phyloP scores from a whole-genome alignment of 2,113 vertebrate genomes.

The Potamarius usumacintae region DNA sequence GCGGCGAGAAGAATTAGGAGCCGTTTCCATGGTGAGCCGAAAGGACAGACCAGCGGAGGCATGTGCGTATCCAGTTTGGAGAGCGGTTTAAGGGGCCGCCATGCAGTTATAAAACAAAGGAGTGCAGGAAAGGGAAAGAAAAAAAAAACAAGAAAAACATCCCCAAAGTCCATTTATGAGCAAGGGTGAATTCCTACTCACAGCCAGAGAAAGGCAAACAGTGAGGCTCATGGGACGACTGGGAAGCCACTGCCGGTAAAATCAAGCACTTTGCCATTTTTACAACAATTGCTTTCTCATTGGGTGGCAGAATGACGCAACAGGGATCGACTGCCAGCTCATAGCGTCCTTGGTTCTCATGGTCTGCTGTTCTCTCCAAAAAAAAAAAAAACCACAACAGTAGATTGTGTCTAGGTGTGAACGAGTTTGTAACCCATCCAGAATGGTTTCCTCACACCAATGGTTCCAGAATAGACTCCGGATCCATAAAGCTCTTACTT shows the following conservation, averaged over 20 bases:
- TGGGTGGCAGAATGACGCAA: neutral
- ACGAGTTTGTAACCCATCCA: neutral
- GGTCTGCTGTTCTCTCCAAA: neutral
- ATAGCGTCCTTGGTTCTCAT: neutral
- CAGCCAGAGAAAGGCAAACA: constrained; percentile 27
- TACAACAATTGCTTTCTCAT: neutral
- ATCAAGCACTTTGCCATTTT: neutral
- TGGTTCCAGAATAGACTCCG: neutral
- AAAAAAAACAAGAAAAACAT: neutral
- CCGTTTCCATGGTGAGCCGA: constrained; percentile 50
- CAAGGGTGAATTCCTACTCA: constrained; percentile 16
- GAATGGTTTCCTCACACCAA: neutral
- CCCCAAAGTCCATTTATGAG: constrained; percentile 16
- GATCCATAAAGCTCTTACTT: neutral
- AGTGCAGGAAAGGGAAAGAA: neutral
- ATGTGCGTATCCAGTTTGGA: constrained; percentile 30
- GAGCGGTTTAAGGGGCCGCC: constrained; percentile 24
- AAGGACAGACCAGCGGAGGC: constrained; percentile 32
- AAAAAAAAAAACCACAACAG: neutral
- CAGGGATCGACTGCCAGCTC: neutral
- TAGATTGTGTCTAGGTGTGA: neutral
- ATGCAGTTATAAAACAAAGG: constrained; percentile 21
- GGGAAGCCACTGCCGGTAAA: neutral
- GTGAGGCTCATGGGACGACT: neutral
- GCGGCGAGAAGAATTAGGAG: constrained; percentile 22